These are phyloP conservation scores for Pseudomyrmex cubaensis DNA, from an alignment of 1,140 invertebrate genomes.

Conservation along the genomic window DNA sequence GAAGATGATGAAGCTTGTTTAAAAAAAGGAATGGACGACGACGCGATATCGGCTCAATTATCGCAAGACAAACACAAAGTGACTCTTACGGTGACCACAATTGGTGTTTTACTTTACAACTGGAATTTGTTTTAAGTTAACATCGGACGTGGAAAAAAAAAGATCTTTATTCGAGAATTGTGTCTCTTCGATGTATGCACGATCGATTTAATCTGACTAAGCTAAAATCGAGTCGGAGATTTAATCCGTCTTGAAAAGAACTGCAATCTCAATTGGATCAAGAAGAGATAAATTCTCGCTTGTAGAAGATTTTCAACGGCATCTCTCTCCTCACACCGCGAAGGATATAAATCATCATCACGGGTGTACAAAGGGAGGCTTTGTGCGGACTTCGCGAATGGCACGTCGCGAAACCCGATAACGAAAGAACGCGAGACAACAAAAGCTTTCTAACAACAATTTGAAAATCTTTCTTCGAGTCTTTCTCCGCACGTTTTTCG, in stretches of 20 bases:
- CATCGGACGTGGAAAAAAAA: not conserved
- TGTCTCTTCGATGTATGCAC: not conserved
- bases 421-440: constrained; percentile 28
- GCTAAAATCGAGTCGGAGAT: constrained; percentile 19
- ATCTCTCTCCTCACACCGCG: not conserved
- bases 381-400: constrained; percentile 30
- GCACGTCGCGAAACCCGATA: constrained; percentile 27
- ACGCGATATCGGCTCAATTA: not conserved
- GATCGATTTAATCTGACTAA: constrained; percentile 42
- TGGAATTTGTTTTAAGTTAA: constrained; percentile 13
- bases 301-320: constrained; percentile 19
- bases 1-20: not conserved
- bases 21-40: not conserved
- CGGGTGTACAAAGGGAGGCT: constrained; percentile 29
- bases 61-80: not conserved
- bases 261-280: constrained; percentile 42
- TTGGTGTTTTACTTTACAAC: not conserved
- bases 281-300: constrained; percentile 40
- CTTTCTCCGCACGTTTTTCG: not conserved
- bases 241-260: constrained; percentile 21
- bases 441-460: constrained; percentile 40
- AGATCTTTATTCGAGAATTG: not conserved
- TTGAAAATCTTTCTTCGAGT: constrained; percentile 31
- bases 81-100: not conserved
- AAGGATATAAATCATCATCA: constrained; percentile 55